Evolutionary conservation across 1,140 invertebrate genomes (phyloP), one percentile per base, ranked within the genome.

Genomic region (Triops cancriformis): DNA sequence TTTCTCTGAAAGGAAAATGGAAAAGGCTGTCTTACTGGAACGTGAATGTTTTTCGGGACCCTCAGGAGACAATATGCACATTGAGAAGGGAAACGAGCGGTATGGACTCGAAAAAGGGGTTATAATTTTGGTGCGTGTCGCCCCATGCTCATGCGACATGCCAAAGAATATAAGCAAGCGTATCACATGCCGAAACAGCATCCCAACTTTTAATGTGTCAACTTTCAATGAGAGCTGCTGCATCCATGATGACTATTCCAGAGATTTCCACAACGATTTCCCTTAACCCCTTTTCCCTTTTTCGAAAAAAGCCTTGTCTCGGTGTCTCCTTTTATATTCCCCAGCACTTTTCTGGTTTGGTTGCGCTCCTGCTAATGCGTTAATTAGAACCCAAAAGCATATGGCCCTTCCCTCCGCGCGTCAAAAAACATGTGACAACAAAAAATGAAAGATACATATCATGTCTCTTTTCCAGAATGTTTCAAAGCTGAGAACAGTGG

Each of bases 191-290:
- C 23, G 18, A 64, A 64, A 18, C 51, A 64, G 9, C 51, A 64
- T 64, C 51, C 51, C 51, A 64, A 64, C 51, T 64, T 64, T 64
- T 64, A 64, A 64, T 64, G 51, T 64, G 51, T 64, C 51, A 64
- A 64, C 51, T 64, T 64, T 64, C 51, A 64, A 64, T 64, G 51
- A 64, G 23, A 18, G 51, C 51, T 64, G 51, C 51, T 64, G 51
- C 51, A 64, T 64, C 51, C 14, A 64, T 64, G 51, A 64, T 64
- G 51, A 18, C 51, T 64, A 23, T 64, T 64, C 18, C 18, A 18
- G 51, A 37, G 51, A 64, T 64, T 64, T 64, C 51, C 51, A 18
- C 14, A 37, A 37, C 31, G 31, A 23, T 23, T 64, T 64, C 14
- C 51, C 14, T 64, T 5, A 64, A 64, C 51, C 51, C 51, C 23